Percentiles rank a stretch among this genome's conserved stretches.
phyloP scores from a whole-genome alignment of 2,113 vertebrate genomes.

The Pristiophorus japonicus region DNA sequence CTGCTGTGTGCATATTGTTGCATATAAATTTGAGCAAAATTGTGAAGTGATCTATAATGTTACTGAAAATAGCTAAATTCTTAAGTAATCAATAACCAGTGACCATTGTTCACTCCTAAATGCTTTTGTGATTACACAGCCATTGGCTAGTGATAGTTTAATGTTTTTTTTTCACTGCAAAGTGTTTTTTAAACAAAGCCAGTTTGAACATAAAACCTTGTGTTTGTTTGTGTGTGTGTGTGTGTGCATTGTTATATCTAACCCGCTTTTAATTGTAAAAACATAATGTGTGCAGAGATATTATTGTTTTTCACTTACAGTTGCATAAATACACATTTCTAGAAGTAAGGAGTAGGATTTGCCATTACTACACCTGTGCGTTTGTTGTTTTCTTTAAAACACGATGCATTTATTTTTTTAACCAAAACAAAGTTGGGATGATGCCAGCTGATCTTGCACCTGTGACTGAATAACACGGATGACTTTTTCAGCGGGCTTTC shows the following conservation, averaged over 20 bases:
- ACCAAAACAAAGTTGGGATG: not conserved
- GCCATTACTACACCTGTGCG: not conserved
- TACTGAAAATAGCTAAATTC: not conserved
- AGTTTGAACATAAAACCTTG: not conserved
- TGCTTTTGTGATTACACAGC: not conserved
- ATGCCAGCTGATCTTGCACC: not conserved
- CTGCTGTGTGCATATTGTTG: not conserved
- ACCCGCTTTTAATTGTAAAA: not conserved
- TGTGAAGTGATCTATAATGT: not conserved
- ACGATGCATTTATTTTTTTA: not conserved
- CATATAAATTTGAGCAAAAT: not conserved
- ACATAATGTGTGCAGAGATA: not conserved
- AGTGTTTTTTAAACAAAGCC: not conserved
- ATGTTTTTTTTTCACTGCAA: not conserved
- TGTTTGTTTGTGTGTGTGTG: not conserved
- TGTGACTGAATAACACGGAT: not conserved
- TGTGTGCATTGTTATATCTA: not conserved
- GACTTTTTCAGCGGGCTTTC: not conserved
- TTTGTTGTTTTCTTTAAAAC: not conserved
- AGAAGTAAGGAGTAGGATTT: not conserved
- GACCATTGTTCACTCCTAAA: not conserved
- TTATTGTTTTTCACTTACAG: not conserved
- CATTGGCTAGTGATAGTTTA: not conserved
- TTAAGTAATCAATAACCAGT: not conserved
- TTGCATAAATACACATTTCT: not conserved